Evolutionary conservation across 1,140 invertebrate genomes (phyloP).

Genomic region (Drosophila nigrodunni): DNA sequence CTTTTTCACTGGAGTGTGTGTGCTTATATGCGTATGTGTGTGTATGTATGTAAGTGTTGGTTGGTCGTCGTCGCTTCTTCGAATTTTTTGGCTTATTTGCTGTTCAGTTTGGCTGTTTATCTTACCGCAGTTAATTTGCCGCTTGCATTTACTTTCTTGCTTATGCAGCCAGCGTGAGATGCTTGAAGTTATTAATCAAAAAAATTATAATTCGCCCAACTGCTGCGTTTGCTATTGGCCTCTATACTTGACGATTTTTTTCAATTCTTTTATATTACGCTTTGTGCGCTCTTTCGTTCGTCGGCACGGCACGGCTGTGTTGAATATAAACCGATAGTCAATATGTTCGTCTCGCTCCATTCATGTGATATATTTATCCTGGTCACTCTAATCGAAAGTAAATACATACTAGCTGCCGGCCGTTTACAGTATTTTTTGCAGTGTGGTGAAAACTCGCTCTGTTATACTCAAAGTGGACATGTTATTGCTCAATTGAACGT

Average conservation of each 20-base stretch:
- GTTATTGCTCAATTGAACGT: constrained; percentile 36
- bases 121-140: constrained; percentile 67
- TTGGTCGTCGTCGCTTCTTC: constrained; percentile 65
- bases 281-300: constrained; percentile 75
- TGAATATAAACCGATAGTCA: constrained; percentile 61
- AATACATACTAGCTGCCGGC: constrained; percentile 17
- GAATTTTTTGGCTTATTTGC: constrained; percentile 55
- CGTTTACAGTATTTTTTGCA: constrained; percentile 27
- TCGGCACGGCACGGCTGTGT: constrained; percentile 71
- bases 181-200: constrained; percentile 58
- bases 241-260: constrained; percentile 82
- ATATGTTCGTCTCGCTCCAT: constrained; percentile 37
- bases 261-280: constrained; percentile 78
- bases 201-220: constrained; percentile 60
- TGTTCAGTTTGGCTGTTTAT: constrained; percentile 45
- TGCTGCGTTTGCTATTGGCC: constrained; percentile 74
- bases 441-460: constrained; percentile 27
- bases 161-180: constrained; percentile 42
- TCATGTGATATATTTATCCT: constrained; percentile 31
- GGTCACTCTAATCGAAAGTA: constrained; percentile 18
- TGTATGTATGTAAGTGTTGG: constrained; percentile 38
- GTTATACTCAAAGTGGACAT: constrained; percentile 35
- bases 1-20: constrained; percentile 68
- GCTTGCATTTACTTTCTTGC: constrained; percentile 57
- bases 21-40: constrained; percentile 28